Base-by-base conservation (phyloP, 2,888 invertebrate genomes). In the Cryptus viduatorius region DNA sequence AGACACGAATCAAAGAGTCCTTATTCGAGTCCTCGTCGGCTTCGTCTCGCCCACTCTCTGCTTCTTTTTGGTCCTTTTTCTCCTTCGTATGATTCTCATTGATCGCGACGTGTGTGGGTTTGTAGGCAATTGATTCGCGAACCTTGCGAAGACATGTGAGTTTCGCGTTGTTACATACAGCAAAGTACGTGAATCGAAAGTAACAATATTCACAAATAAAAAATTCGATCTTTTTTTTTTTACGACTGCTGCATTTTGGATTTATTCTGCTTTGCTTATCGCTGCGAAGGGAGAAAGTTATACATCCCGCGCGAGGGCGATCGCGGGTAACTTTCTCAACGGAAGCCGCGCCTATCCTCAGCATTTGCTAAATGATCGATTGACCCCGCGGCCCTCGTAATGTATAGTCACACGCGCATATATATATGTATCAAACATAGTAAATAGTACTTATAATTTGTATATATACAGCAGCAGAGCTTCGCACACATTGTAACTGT, bases 271-370 rank as follows among this genome's bases (percentile, higher is more conserved):
- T 14, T 53, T 14, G 68, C 56, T 67, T 16, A 37, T 59, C 14
- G 68, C 53, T 37, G 29, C 12, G 72, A 78, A 79, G 84, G 68
- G 86, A 86, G 87, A 87, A 86, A 86, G 86, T 80, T 76, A 79
- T 76, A 31, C 19, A 82, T 71, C 8, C 12, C 37, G 61, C 48
- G 79, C 71, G 71, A 83, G 86, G 85, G 79, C 79, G 83, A 82
- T 82, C 86, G 82, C 78, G 86, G 85, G 87, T 88, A 89, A 87
- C 88, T 89, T 86, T 85, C 87, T 79, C 83, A 83, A 83, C 87
- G 88, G 89, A 88, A 88, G 86, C 88, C 87, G 88, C 87, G 84
- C 83, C 87, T 85, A 84, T 80, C 82, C 69, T 78, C 75, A 72
- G 71, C 75, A 83, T 82, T 80, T 73, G 77, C 73, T 71, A 37